Evolutionary conservation across 2,888 invertebrate species (phyloP).

Genomic region (Tenthredo mesomela): DNA sequence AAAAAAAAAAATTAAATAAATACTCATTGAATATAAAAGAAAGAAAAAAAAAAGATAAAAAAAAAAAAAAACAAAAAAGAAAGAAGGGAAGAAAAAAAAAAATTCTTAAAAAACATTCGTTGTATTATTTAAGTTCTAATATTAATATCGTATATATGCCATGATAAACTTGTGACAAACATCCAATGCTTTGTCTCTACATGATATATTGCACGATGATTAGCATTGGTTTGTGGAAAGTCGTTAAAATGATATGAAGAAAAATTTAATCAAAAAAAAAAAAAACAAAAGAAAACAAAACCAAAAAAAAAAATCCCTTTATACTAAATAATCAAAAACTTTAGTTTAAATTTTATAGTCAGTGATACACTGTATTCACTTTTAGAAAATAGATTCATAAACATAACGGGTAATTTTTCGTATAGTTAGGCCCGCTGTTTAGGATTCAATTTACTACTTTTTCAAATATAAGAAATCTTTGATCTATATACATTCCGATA

Average conservation of each 20-base stretch:
- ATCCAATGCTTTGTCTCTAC: constrained; percentile 36
- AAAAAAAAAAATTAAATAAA: constrained; percentile 54
- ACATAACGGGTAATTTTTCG: constrained; percentile 29
- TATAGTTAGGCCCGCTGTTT: constrained; percentile 31
- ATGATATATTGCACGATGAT: constrained; percentile 16
- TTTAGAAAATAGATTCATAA: constrained; percentile 38
- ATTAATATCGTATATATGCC: constrained; percentile 54
- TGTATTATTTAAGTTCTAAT: constrained; percentile 63
- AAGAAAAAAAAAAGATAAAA: constrained; percentile 46
- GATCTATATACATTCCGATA: constrained; percentile 44
- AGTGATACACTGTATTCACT: constrained; percentile 30
- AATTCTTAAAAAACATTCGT: constrained; percentile 52
- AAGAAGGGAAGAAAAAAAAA: constrained; percentile 50
- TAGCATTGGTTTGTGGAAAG: constrained; percentile 29
- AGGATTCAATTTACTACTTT: constrained; percentile 12
- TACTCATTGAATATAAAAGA: constrained; percentile 50
- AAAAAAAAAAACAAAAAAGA: constrained; percentile 53
- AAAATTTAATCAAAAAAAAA: constrained; percentile 34
- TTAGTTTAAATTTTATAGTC: constrained; percentile 30
- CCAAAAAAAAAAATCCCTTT: not conserved
- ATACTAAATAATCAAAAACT: not conserved
- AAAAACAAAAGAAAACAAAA: not conserved
- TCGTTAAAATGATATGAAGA: not conserved
- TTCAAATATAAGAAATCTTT: constrained; percentile 1
- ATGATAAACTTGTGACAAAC: constrained; percentile 42